These are phyloP conservation scores for Tachysurus fulvidraco DNA, from an alignment of 2,113 vertebrate species.

Conservation along the genomic window DNA sequence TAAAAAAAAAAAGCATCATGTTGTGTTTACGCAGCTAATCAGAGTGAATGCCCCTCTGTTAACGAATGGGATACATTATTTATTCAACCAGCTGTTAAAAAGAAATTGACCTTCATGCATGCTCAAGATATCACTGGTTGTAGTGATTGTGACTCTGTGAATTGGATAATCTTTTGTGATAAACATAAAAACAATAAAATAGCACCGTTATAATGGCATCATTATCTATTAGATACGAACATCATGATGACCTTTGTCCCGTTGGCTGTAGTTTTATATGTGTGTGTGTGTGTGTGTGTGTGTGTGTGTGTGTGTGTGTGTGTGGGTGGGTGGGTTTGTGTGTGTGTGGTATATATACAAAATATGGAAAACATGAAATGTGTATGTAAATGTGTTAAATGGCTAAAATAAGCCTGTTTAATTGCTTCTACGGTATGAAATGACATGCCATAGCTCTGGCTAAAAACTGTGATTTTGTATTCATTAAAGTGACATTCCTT, in stretches of 20 bases:
- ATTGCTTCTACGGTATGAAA: background rate
- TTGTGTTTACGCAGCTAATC: constrained; percentile 19
- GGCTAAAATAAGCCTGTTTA: background rate
- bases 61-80: constrained; percentile 18
- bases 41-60: constrained; percentile 6
- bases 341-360: background rate
- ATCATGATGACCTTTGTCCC: background rate
- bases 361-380: background rate
- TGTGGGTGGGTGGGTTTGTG: background rate
- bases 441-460: too few relatives aligned
- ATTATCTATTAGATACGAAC: constrained; percentile 4
- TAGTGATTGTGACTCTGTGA: background rate
- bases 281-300: constrained; percentile 2
- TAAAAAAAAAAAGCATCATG: background rate
- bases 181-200: constrained; percentile 25
- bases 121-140: background rate
- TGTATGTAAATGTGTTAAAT: background rate
- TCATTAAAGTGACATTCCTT: background rate
- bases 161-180: background rate
- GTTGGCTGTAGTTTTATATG: background rate
- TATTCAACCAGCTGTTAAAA: constrained; percentile 21
- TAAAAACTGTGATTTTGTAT: background rate
- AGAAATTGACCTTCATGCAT: constrained; percentile 27
- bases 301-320: background rate
- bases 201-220: background rate